Percentiles rank a stretch among this genome's conserved stretches.
These are phyloP conservation scores for Branchipolynoe longqiensis DNA, from an alignment of 2,888 invertebrate genomes.

Conservation along the genomic window DNA sequence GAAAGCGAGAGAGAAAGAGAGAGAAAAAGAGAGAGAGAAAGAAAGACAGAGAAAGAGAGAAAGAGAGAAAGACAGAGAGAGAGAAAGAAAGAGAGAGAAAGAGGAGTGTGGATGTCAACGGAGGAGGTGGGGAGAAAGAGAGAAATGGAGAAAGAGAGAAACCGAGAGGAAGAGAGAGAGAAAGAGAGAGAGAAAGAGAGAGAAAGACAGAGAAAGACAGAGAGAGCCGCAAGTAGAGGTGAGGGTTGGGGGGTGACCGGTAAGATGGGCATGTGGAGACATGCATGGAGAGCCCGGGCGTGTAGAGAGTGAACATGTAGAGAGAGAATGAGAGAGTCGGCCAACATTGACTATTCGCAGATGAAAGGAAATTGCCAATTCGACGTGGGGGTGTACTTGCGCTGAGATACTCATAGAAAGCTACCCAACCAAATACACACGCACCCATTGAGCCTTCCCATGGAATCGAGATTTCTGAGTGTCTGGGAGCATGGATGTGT, in stretches of 20 bases:
- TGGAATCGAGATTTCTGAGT: too few species aligned
- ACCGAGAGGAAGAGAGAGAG: not conserved
- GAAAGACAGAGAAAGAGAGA: not conserved
- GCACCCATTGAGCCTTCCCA: too few species aligned
- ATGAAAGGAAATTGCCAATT: too few species aligned
- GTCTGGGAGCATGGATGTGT: too few species aligned
- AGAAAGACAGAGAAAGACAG: not conserved
- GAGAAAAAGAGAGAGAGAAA: not conserved
- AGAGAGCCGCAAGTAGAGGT: not conserved
- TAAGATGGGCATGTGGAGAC: not conserved
- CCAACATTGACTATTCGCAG: too few species aligned
- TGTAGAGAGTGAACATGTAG: too few species aligned
- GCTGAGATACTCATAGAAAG: too few species aligned
- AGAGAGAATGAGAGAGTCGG: too few species aligned
- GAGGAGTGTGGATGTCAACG: not conserved
- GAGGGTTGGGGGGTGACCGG: not conserved
- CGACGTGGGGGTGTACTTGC: too few species aligned
- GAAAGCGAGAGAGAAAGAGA: not conserved
- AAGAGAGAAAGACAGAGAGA: not conserved
- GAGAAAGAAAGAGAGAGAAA: not conserved
- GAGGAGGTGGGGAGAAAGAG: not conserved
- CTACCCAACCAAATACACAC: too few species aligned
- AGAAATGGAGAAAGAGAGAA: not conserved
- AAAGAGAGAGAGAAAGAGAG: not conserved
- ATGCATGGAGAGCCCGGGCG: too few species aligned